Conservation (phyloP, 2,797 vertebrate genomes). For the Halcyon badia region DNA sequence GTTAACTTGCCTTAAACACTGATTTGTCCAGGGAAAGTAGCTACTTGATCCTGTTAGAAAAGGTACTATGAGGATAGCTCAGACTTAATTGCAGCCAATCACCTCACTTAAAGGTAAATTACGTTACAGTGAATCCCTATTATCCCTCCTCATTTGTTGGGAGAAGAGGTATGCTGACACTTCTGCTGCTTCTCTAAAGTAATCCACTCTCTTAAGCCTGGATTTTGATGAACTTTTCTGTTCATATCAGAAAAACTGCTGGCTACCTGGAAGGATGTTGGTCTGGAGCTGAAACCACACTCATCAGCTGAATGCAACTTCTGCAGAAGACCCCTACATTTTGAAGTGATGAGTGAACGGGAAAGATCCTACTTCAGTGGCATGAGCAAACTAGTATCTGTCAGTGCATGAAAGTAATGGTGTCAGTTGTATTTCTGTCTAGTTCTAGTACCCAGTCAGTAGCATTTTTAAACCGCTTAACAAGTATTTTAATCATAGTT, state of each 20-base stretch:
- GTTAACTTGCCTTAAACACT: neutral
- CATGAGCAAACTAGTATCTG: conserved; percentile 91
- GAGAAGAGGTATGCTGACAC: neutral
- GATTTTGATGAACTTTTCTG: neutral
- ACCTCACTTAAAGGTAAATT: neutral
- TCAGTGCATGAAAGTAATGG: conserved; percentile 82
- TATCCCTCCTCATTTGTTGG: neutral
- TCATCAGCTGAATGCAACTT: conserved; percentile 93
- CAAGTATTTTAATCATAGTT: conserved; percentile 70
- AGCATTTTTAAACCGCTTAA: conserved; percentile 74
- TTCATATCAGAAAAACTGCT: conserved; percentile 87
- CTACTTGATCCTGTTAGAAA: neutral
- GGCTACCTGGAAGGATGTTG: conserved; percentile 89
- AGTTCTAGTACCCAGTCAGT: neutral
- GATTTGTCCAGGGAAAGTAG: neutral
- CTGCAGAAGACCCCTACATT: conserved; percentile 93
- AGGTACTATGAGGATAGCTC: neutral
- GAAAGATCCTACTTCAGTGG: conserved; percentile 94
- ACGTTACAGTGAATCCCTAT: neutral
- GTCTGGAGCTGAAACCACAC: conserved; percentile 90
- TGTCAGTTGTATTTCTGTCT: neutral
- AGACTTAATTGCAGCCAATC: neutral
- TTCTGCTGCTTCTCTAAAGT: neutral
- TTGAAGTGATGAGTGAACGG: conserved; percentile 93
- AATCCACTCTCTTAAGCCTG: neutral